Evolutionary conservation across 37 sponge, comb jelly and placozoan genomes (phyloP), one percentile per base, ranked within the genome.

Genomic region (Oopsacas minuta): DNA sequence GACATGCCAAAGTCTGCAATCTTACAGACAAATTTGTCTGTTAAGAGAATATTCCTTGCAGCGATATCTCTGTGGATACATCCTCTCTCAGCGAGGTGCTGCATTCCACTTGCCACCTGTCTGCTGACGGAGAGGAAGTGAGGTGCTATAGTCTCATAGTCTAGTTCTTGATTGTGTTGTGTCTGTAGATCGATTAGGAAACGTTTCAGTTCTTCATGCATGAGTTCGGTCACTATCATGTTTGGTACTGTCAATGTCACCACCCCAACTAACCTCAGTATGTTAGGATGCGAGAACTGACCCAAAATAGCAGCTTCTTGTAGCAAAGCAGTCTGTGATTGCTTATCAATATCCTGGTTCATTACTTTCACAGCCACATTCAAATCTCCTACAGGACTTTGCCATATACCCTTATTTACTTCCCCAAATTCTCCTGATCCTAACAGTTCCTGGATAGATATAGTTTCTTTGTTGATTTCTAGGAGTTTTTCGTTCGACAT

Each of bases 1-100:
- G 75, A 61, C 75, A 61, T 61, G 20, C 75, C 75, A 34, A 61
- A 61, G 75, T 61, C 75, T 61, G 28, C 75, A 34, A 90, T 88
- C 84, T 90, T 90, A 87, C 91, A 90, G 0, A 52, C 86, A n/a
- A 42, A 36, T 22, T 87, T 83, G 20, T 90, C 87, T 36, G 88
- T 86, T 12, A 90, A 39, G 17, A 90, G 82, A 15, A 90, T 87
- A 81, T 90, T 90, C 83, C 91, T 87, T 23, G 91, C 88, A 30
- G 91, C 91, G 37, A 90, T 83, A 82, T 90, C 91, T 61, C 91
- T 88, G 91, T 90, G 91, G 0, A 90, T 84, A 52, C 83, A 90
- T 22, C 35, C 82, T 36, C 86, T 90, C 83, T 86, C 83, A 25
- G 88, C 39, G 39, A 90, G 83, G 83, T 90, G 88, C 30, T 88